Conservation (phyloP, 2,113 vertebrate genomes). For the Dromiciops gliroides region DNA sequence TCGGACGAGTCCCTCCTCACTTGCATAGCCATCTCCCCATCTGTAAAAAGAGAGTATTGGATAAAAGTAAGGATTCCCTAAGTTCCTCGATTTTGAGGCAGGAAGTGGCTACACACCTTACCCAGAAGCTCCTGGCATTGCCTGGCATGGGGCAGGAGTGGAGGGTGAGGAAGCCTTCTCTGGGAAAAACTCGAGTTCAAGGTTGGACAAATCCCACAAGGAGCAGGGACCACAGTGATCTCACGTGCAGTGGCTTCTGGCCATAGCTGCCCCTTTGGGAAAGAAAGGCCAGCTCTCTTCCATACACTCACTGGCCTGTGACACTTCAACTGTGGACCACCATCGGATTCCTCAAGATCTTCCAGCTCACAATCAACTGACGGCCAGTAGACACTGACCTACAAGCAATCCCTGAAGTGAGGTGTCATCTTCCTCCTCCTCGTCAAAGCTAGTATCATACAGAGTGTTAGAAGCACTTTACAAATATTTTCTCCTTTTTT, state of each 20-base stretch:
- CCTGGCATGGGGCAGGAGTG: background rate
- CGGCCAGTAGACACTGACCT: too few relatives aligned
- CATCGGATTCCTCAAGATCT: background rate
- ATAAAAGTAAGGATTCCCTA: background rate
- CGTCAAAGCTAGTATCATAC: too few relatives aligned
- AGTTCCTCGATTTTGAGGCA: background rate
- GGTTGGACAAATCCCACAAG: background rate
- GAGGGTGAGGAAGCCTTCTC: background rate
- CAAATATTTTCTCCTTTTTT: too few relatives aligned
- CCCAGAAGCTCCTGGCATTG: background rate
- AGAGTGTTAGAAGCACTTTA: too few relatives aligned
- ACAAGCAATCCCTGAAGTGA: too few relatives aligned
- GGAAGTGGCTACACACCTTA: background rate
- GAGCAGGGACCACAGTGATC: background rate
- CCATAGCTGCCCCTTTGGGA: too few relatives aligned
- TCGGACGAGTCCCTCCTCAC: background rate
- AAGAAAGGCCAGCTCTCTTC: background rate
- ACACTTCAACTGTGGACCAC: background rate
- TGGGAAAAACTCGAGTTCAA: background rate
- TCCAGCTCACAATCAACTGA: background rate
- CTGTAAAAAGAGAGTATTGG: background rate
- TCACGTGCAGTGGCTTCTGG: background rate
- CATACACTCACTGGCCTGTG: background rate
- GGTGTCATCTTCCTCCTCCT: too few relatives aligned
- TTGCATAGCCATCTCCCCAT: background rate